phyloP scores from a whole-genome alignment of 2,888 invertebrate genomes.

The Drosophila greeni region DNA sequence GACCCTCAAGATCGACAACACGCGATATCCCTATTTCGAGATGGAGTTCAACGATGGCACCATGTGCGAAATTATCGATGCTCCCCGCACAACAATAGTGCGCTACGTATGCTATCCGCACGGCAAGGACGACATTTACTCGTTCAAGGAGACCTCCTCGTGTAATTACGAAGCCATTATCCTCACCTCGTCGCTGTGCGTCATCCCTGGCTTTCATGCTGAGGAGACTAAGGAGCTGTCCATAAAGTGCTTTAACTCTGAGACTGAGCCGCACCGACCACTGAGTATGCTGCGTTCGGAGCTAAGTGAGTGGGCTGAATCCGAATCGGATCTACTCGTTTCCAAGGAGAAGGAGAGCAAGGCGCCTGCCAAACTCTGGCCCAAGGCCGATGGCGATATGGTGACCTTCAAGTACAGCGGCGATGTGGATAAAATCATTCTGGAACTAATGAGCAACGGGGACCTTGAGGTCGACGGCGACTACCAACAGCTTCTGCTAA shows the following conservation, averaged over 20 bases:
- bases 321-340: conserved; percentile 78
- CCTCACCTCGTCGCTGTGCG: conserved; percentile 90
- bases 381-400: conserved; percentile 58
- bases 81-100: conserved; percentile 89
- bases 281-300: conserved; percentile 85
- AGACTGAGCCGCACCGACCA: conserved; percentile 85
- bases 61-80: conserved; percentile 92
- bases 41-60: conserved; percentile 94
- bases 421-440: conserved; percentile 78
- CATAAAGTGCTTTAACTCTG: conserved; percentile 86
- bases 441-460: conserved; percentile 64
- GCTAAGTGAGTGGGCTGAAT: conserved; percentile 84
- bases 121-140: conserved; percentile 94
- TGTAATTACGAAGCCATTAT: conserved; percentile 97
- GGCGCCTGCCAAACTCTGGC: conserved; percentile 73
- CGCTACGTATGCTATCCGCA: conserved; percentile 93
- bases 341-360: conserved; percentile 68
- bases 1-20: conserved; percentile 91
- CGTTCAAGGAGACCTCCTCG: conserved; percentile 94
- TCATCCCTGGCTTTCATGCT: conserved; percentile 92
- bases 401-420: conserved; percentile 62
- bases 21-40: conserved; percentile 91
- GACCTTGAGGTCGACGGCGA: conserved; percentile 57
- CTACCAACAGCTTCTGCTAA: conserved; percentile 39
- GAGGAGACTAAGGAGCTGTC: conserved; percentile 87